Percentiles rank a stretch among this genome's conserved stretches.
These are phyloP conservation scores for Marronus borbonicus DNA, from an alignment of 2,888 invertebrate genomes.

Conservation along the genomic window DNA sequence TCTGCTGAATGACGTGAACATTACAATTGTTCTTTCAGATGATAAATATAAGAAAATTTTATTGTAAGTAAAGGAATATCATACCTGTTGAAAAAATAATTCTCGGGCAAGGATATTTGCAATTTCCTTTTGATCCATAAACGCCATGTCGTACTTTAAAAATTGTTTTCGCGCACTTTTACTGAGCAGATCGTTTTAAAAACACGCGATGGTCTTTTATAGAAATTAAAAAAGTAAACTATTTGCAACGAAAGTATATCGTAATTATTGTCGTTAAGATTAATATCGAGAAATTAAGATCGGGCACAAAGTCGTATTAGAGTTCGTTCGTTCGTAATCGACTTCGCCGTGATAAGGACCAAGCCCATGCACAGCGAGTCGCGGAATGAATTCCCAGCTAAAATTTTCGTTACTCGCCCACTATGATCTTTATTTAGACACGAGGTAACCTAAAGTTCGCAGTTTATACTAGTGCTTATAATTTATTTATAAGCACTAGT, in stretches of 20 bases:
- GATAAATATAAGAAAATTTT: no score
- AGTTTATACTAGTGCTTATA: constrained; percentile 62
- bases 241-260: neutral
- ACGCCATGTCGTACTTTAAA: constrained; percentile 63
- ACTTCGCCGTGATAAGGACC: constrained; percentile 61
- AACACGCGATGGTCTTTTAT: neutral
- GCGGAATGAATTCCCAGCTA: constrained; percentile 66
- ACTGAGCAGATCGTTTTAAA: neutral
- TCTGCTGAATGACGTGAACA: no score
- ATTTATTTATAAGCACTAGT: constrained; percentile 60
- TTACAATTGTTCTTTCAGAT: no score
- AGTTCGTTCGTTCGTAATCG: constrained; percentile 67
- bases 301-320: constrained; percentile 43
- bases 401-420: constrained; percentile 69
- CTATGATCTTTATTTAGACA: constrained; percentile 65
- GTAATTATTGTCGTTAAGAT: constrained; percentile 15
- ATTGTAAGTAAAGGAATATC: neutral
- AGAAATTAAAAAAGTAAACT: no score
- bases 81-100: constrained; percentile 83
- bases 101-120: constrained; percentile 89
- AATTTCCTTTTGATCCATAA: constrained; percentile 87
- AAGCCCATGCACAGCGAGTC: constrained; percentile 67
- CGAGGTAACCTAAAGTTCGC: constrained; percentile 66
- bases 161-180: constrained; percentile 17
- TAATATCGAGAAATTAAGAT: constrained; percentile 38